Percentiles rank a stretch among this genome's conserved stretches.
Conservation (phyloP, 2,113 vertebrate species). For the Oryctolagus cuniculus region mOryCun1.1 NC_091432.1:231367001-231367500, state of each 20-base stretch:
- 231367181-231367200: neutral
- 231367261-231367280: neutral
- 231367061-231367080: too few species aligned
- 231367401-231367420: neutral
- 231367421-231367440: neutral
- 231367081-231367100: neutral
- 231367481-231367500: neutral
- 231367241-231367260: neutral
- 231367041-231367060: neutral
- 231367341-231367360: neutral
- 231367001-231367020: neutral
- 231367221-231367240: too few species aligned
- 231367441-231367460: neutral
- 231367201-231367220: neutral
- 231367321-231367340: neutral
- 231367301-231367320: neutral
- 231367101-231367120: neutral
- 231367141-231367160: slow-evolving; percentile 19
- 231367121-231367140: neutral
- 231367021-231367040: neutral
- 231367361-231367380: neutral
- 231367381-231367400: neutral
- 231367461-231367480: neutral
- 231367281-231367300: neutral
- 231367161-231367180: neutral